These are phyloP conservation scores for Polypterus bichir DNA, from an alignment of 2,113 vertebrate species.

Conservation along the genomic window DNA sequence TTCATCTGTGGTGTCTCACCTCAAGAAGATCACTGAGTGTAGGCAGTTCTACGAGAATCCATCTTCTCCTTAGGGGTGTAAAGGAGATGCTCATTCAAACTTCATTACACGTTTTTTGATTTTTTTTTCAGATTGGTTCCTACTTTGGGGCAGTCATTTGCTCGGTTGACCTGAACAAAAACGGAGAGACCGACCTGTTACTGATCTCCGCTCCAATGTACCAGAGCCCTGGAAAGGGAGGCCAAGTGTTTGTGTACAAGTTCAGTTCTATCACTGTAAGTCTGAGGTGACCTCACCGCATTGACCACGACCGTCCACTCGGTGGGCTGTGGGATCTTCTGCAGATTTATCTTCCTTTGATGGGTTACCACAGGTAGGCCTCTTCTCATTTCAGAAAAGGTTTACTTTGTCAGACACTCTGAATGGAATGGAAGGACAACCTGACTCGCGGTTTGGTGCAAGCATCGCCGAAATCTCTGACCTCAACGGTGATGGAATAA, in stretches of 20 bases:
- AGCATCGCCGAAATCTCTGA: conserved; percentile 44
- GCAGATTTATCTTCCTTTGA: too few relatives aligned
- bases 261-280: conserved; percentile 4
- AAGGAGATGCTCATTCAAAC: too few relatives aligned
- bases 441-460: conserved; percentile 18
- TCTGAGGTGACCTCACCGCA: too few relatives aligned
- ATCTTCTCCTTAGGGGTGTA: too few relatives aligned
- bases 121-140: conserved; percentile 50
- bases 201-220: conserved; percentile 58
- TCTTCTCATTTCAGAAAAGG: too few relatives aligned
- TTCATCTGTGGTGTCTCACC: too few relatives aligned
- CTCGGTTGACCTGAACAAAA: conserved; percentile 40
- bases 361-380: too few relatives aligned
- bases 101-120: too few relatives aligned
- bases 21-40: too few relatives aligned
- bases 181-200: conserved; percentile 44
- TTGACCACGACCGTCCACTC: too few relatives aligned
- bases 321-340: too few relatives aligned
- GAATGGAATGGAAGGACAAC: not conserved
- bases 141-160: conserved; percentile 70
- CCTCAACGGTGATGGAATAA: conserved; percentile 34
- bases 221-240: conserved; percentile 43
- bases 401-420: conserved; percentile 6
- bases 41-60: too few relatives aligned
- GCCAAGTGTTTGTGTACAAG: conserved; percentile 52